Conservation (phyloP, 2,113 vertebrate genomes). For the Alligator mississippiensis region DNA sequence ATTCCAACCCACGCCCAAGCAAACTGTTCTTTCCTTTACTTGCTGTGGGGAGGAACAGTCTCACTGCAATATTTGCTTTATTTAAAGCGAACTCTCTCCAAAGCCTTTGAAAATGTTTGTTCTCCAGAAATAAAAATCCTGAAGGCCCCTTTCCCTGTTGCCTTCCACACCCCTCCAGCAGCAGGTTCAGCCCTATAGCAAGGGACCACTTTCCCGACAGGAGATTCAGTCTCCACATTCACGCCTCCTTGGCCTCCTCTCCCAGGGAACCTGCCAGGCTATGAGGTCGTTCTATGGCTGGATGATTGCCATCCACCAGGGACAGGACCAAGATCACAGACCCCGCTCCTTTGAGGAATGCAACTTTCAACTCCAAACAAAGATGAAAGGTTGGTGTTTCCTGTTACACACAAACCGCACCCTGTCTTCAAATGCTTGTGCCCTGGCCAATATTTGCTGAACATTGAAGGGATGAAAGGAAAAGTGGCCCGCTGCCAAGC, state of each 20-base stretch:
- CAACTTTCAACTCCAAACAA: constrained; percentile 28
- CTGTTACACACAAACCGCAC: constrained; percentile 47
- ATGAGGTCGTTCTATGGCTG: constrained; percentile 50
- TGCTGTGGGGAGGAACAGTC: background rate
- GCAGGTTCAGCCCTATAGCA: background rate
- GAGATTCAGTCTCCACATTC: constrained; percentile 32
- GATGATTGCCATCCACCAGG: constrained; percentile 55
- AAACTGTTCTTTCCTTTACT: background rate
- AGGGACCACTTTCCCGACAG: constrained; percentile 10
- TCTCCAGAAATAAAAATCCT: constrained; percentile 52
- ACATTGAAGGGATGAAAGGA: background rate
- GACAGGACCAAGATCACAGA: constrained; percentile 56
- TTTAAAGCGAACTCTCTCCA: constrained; percentile 17
- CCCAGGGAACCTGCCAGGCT: constrained; percentile 42
- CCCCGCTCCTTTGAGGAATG: constrained; percentile 55
- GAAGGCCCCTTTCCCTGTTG: constrained; percentile 35
- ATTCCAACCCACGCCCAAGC: constrained; percentile 37
- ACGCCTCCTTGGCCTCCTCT: constrained; percentile 48
- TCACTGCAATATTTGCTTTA: background rate
- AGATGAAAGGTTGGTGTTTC: constrained; percentile 17
- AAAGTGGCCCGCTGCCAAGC: background rate
- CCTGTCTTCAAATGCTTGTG: constrained; percentile 46
- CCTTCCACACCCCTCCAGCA: constrained; percentile 49
- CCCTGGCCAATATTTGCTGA: constrained; percentile 53
- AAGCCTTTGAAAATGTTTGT: constrained; percentile 55